Evolutionary conservation across 2,113 vertebrate genomes (phyloP), one percentile per base, ranked within the genome.

Genomic region (Oplegnathus fasciatus): DNA sequence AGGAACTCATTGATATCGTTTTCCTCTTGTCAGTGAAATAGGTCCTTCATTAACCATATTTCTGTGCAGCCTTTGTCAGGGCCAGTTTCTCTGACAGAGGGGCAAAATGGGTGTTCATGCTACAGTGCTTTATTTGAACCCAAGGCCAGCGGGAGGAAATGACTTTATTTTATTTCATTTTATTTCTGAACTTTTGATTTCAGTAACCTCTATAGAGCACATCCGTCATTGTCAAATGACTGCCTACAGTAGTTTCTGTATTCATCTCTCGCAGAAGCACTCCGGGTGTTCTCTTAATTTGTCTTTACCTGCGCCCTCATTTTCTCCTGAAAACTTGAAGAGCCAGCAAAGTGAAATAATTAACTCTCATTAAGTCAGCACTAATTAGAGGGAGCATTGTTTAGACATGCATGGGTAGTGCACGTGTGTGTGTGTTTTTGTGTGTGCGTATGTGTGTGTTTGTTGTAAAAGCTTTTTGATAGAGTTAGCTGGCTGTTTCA

Each of bases 121-220:
- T 75, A 20, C 48, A 72, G 32, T 66, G 83, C 84, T 84, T 89
- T 44, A 84, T 87, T 72, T 87, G 65, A 87, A 86, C 86, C 70
- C 76, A 72, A 28, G 78, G 91, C 78, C 85, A 78, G 34, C 0
- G 6, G 86, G 44, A 86, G 58, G 42, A 86, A 91, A 88, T 77
- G 0, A 65, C 65, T 79, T 82, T 67, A 34, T 78, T 82, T 80
- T 71, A 62, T 83, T 75, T 70, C 54, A 32, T 74, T 80, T 80
- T 40, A 50, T 76, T 83, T 65, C 65, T 28, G 24, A 78, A 66
- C 55, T 73, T 71, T 70, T 62, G 82, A 61, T 79, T 83, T 79
- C 64, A 54, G 60, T 71, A 64, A 85, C 34, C 0, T 17, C 69
- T 40, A 26, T 48, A 11, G 54, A 83, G 54, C 62, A 46, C 65